Base-by-base conservation (phyloP, 2,113 vertebrate genomes). In the Megatriorchis doriae region DNA sequence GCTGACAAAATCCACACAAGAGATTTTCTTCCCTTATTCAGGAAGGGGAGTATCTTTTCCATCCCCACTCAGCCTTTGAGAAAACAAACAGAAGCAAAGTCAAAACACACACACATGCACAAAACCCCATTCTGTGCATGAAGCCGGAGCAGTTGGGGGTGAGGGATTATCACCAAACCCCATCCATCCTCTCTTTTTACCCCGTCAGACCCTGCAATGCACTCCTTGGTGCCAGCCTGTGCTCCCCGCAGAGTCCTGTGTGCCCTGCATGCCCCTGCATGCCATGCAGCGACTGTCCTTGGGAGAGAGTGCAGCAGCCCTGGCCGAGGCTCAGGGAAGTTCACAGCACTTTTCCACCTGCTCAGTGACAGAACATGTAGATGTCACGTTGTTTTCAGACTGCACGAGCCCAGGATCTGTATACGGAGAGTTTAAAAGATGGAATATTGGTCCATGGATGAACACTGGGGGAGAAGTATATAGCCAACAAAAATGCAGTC, bases 171-270 rank as follows among this genome's bases (percentile, higher is more conserved):
- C 16, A 53, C 31, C 6, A 5, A 82, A 73, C 16, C 14, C 5
- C 0, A 38, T 86, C 23, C 19, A 4, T 90, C 55, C 40, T 75
- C n/a, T 23, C 25, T 52, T 47, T 56, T 52, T 18, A n/a, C 16
- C 13, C 25, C 6, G 1, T 36, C 43, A 27, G 48, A 68, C 8
- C 9, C 16, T 45, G 25, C 16, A 68, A 2, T 10, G 16, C 18
- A 21, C 18, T 43, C 10, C 43, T 31, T 3, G 7, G 38, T 68
- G 63, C 22, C 27, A 6, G 38, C 11, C 34, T 0, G 1, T 45
- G 62, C 10, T 13, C 29, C 7, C 7, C 0, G 0, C 22, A 7
- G 48, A 2, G 40, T 42, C 26, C 22, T 0, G 1, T 0, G 0
- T 17, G 32, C 25, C 26, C 22, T 0, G 1, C 0, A 0, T 17